Base-by-base conservation (phyloP, 2,888 invertebrate species). In the Doris montereyensis region DNA sequence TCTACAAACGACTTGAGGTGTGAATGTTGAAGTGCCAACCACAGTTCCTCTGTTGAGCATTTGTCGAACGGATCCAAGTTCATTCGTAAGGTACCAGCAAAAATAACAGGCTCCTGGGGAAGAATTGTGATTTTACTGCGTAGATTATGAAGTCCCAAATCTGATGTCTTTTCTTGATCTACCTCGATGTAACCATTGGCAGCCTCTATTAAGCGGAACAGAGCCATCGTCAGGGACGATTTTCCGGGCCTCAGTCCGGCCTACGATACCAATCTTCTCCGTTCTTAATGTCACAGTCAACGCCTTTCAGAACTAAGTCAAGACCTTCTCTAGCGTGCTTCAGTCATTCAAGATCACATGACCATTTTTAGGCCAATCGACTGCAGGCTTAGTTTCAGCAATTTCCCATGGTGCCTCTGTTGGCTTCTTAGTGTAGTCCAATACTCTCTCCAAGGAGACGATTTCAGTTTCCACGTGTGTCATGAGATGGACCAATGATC, bases 21-120 rank as follows among this genome's bases (percentile, higher is more conserved):
- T 0, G 98, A 96, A 89, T 96, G 94, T 86, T 97, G 96, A 57
- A 99, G 92, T 30, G 97, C 95, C 76, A 93, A 93, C 98, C 98
- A 98, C 70, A 99, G 92, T 78, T 96, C 95, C 0, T 95, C 95
- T 88, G 98, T 98, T 1, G 93, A 92, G 91, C 95, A 94, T 1
- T 92, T 91, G 85, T 94, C 93, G 92, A 97, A 97, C 1, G 98
- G 98, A 93, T 98, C 98, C 82, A 98, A 93, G 93, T 98, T 98
- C 93, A 96, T 94, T 74, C 98, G 94, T 85, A 98, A 92, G 4
- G 95, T 95, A 72, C 98, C 98, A 26, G 97, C 97, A 93, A 98
- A 98, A 81, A 98, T 93, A 67, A 98, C 96, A 0, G 98, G 98
- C 93, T 98, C 98, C 93, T 97, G 97, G 0, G 97, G 97, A 87